These are phyloP conservation scores for Pseudorasbora parva DNA, from an alignment of 2,113 vertebrate species.

Conservation along the genomic window DNA sequence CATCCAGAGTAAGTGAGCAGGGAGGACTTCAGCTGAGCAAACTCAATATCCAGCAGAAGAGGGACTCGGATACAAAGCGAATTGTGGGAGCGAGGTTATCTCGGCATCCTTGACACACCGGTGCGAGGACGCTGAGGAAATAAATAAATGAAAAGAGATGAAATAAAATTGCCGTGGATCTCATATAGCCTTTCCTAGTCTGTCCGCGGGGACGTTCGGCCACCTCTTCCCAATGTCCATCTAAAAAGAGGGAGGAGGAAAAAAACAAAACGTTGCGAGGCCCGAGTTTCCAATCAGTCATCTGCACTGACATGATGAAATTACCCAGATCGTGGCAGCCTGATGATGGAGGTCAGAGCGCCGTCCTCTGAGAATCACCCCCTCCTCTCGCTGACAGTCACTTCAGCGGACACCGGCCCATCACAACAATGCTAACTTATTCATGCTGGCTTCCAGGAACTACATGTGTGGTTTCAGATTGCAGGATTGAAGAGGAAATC, in stretches of 20 bases:
- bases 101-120: conserved; percentile 60
- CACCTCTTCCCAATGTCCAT: background rate
- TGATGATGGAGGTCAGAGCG: background rate
- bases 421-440: conserved; percentile 79
- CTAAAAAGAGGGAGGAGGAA: background rate
- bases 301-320: background rate
- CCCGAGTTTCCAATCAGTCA: conserved; percentile 8
- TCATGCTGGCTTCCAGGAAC: conserved; percentile 78
- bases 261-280: background rate
- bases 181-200: conserved; percentile 47
- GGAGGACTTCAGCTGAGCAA: conserved; percentile 60
- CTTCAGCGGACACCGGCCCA: conserved; percentile 71
- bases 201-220: background rate
- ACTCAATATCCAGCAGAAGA: conserved; percentile 66
- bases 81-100: conserved; percentile 66
- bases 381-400: conserved; percentile 71
- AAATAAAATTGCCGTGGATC: conserved; percentile 53
- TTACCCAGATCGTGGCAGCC: conserved; percentile 17
- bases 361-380: conserved; percentile 64
- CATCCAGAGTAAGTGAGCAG: conserved; percentile 9
- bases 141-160: conserved; percentile 68
- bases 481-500: conserved; percentile 35
- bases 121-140: conserved; percentile 58
- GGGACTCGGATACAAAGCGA: conserved; percentile 59
- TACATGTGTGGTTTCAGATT: conserved; percentile 35